Evolutionary conservation across 1,140 invertebrate species (phyloP).

Genomic region (Euwallacea similis): DNA sequence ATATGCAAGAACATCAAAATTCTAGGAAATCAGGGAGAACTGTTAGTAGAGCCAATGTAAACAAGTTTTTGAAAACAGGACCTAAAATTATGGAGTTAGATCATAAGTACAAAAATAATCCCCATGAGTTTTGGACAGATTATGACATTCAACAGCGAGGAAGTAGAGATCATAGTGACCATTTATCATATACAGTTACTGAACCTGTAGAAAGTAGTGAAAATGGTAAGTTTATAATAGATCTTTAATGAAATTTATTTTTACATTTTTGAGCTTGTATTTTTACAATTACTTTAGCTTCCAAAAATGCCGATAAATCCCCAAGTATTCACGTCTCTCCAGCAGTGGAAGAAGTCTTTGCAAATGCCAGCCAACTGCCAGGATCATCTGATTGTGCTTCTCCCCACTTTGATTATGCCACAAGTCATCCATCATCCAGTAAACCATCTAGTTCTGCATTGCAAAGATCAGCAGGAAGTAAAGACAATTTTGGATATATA

Average conservation of each 20-base stretch:
- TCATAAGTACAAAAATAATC: slow-evolving; percentile 32
- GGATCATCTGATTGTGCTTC: background rate
- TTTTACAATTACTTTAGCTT: slow-evolving; percentile 5
- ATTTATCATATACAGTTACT: slow-evolving; percentile 26
- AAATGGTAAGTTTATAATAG: slow-evolving; percentile 16
- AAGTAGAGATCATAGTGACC: slow-evolving; percentile 1
- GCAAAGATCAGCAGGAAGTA: slow-evolving; percentile 14
- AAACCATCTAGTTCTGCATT: slow-evolving; percentile 23
- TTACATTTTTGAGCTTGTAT: slow-evolving; percentile 2
- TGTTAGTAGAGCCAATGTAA: slow-evolving; percentile 15
- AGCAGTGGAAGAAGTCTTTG: slow-evolving; percentile 19
- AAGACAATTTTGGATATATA: slow-evolving; percentile 27
- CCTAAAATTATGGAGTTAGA: slow-evolving; percentile 39
- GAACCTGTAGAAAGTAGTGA: slow-evolving; percentile 29
- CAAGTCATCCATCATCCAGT: slow-evolving; percentile 18
- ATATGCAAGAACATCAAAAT: slow-evolving; percentile 41
- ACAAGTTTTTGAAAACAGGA: slow-evolving; percentile 34
- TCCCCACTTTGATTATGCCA: no score
- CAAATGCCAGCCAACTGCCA: background rate
- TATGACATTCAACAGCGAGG: slow-evolving; percentile 18
- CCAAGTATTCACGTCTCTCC: slow-evolving; percentile 13
- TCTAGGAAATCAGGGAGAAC: slow-evolving; percentile 31
- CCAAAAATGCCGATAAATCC: no score
- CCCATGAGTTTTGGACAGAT: slow-evolving; percentile 36
- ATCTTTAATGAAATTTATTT: no score